phyloP scores from a whole-genome alignment of 2,888 invertebrate genomes.

The Lasius fuliginosus region DNA sequence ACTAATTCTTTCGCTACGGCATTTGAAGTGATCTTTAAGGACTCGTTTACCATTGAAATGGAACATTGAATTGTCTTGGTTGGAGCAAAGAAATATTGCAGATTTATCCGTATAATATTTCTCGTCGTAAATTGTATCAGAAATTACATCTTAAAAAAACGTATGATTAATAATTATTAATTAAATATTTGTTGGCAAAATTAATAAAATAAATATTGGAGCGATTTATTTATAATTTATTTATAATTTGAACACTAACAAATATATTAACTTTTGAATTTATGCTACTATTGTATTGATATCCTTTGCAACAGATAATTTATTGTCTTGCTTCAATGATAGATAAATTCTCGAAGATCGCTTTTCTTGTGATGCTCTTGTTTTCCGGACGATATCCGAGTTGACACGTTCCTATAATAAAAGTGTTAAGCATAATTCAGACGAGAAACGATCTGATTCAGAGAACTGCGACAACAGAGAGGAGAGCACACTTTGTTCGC shows the following conservation, averaged over 20 bases:
- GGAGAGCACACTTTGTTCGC: neutral
- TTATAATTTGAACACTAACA: neutral
- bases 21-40: constrained; percentile 7
- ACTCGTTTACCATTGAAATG: neutral
- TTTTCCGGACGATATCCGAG: constrained; percentile 1
- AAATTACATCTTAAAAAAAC: neutral
- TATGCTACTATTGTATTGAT: neutral
- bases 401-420: constrained; percentile 42
- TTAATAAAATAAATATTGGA: neutral
- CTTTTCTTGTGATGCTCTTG: neutral
- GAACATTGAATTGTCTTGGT: constrained; percentile 30
- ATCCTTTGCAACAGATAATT: constrained; percentile 6
- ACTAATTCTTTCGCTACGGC: constrained; percentile 24
- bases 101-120: constrained; percentile 25
- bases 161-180: neutral
- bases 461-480: constrained; percentile 1
- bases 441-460: constrained; percentile 69
- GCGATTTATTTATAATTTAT: neutral
- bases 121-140: neutral
- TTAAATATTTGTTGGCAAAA: neutral
- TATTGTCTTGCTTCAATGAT: neutral
- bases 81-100: neutral
- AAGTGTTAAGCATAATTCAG: constrained; percentile 63
- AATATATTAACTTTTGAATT: neutral
- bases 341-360: constrained; percentile 12